Evolutionary conservation across 2,888 invertebrate species (phyloP).

Genomic region (Zonitis immaculata): DNA sequence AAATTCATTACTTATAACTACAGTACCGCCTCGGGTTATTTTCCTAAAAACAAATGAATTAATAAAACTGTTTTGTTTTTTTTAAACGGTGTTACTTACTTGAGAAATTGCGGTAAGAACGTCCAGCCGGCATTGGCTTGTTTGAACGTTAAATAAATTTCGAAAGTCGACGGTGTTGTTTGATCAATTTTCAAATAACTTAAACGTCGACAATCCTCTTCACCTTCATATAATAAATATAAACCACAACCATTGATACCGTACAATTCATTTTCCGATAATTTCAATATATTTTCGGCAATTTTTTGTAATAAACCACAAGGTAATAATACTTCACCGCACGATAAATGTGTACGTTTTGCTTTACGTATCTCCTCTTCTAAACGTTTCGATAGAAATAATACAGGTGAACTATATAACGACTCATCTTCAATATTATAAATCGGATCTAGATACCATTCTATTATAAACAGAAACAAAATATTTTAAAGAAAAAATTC

Average conservation of each 20-base stretch:
- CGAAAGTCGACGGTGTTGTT: constrained; percentile 83
- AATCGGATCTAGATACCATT: constrained; percentile 47
- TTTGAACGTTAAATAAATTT: constrained; percentile 81
- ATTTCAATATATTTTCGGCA: constrained; percentile 72
- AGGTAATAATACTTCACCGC: constrained; percentile 81
- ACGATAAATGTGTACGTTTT: constrained; percentile 73
- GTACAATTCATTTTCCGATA: constrained; percentile 83
- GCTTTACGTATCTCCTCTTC: constrained; percentile 77
- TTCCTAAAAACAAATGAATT: constrained; percentile 55
- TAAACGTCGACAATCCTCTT: constrained; percentile 63
- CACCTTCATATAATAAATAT: constrained; percentile 76
- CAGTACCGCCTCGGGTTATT: constrained; percentile 77
- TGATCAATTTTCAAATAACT: constrained; percentile 84
- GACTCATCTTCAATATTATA: constrained; percentile 39
- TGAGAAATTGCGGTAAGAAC: constrained; percentile 82
- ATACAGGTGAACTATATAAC: constrained; percentile 54
- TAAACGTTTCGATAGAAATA: constrained; percentile 68
- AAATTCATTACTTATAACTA: constrained; percentile 84
- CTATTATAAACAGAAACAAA: constrained; percentile 28
- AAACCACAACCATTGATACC: constrained; percentile 81
- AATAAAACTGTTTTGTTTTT: not conserved
- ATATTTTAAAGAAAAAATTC: not conserved
- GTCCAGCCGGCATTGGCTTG: constrained; percentile 86
- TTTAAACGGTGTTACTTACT: constrained; percentile 59
- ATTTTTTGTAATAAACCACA: constrained; percentile 75